Percentiles rank a stretch among this genome's conserved stretches.
These are phyloP conservation scores for Thamnophis sirtalis DNA, from an alignment of 2,113 vertebrate genomes.

Conservation along the genomic window DNA sequence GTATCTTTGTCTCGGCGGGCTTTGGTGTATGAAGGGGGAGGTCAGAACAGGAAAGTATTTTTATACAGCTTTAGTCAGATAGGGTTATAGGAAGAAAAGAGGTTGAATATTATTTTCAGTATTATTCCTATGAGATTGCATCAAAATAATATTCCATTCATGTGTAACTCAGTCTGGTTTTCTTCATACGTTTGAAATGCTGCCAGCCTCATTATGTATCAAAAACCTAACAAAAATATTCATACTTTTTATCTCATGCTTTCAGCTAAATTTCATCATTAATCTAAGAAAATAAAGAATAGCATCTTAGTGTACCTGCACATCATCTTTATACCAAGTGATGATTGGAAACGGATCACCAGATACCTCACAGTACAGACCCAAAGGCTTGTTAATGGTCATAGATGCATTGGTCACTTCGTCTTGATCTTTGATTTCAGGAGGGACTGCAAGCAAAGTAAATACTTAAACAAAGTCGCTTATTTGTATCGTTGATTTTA, in stretches of 20 bases:
- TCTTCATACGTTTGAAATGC: background rate
- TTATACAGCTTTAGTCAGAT: background rate
- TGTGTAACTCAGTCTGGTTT: background rate
- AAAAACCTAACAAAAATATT: background rate
- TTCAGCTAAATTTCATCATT: background rate
- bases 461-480: background rate
- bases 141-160: background rate
- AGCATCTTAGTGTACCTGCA: constrained; percentile 69
- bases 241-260: background rate
- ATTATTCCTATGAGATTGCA: background rate
- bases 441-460: constrained; percentile 78
- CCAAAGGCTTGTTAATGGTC: constrained; percentile 76
- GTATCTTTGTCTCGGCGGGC: no score
- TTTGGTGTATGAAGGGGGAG: no score
- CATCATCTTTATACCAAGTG: constrained; percentile 87
- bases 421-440: constrained; percentile 79
- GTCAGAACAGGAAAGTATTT: no score
- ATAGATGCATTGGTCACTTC: constrained; percentile 78
- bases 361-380: constrained; percentile 84
- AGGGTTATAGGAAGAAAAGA: background rate
- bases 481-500: background rate
- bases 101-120: background rate
- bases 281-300: background rate
- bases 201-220: background rate
- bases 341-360: constrained; percentile 85